Evolutionary conservation across 2,888 invertebrate genomes (phyloP).

Genomic region (Portevinia maculata): DNA sequence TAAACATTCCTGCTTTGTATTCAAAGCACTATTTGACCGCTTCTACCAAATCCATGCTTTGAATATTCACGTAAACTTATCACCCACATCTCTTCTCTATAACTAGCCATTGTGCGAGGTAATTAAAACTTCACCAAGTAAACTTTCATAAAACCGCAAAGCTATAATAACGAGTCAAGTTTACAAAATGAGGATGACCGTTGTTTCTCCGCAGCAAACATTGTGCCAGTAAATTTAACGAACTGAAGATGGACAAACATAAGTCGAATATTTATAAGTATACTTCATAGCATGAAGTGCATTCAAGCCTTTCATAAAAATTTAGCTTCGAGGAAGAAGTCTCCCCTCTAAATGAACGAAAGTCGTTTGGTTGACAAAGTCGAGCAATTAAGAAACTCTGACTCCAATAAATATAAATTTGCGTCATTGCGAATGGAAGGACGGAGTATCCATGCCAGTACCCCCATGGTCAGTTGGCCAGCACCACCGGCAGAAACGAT

Average conservation of each 20-base stretch:
- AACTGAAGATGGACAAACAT: constrained; percentile 51
- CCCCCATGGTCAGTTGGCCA: constrained; percentile 46
- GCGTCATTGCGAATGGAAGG: constrained; percentile 12
- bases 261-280: constrained; percentile 29
- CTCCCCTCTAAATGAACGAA: constrained; percentile 47
- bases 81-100: not conserved
- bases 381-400: constrained; percentile 69
- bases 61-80: constrained; percentile 32
- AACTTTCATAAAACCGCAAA: constrained; percentile 55
- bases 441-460: not conserved
- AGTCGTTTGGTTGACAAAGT: constrained; percentile 64
- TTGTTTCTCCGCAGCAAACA: constrained; percentile 41
- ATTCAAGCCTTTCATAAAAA: constrained; percentile 48
- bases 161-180: constrained; percentile 62
- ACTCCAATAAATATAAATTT: constrained; percentile 72
- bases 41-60: constrained; percentile 18
- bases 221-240: constrained; percentile 53
- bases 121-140: constrained; percentile 65
- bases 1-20: constrained; percentile 20
- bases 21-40: constrained; percentile 38
- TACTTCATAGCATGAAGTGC: constrained; percentile 33
- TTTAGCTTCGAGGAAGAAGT: not conserved
- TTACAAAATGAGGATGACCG: constrained; percentile 59
- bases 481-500: not conserved
- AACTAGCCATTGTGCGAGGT: constrained; percentile 9